Evolutionary conservation across 2,113 vertebrate species (phyloP), one percentile per base, ranked within the genome.

Genomic region (Microtus montanus): DNA sequence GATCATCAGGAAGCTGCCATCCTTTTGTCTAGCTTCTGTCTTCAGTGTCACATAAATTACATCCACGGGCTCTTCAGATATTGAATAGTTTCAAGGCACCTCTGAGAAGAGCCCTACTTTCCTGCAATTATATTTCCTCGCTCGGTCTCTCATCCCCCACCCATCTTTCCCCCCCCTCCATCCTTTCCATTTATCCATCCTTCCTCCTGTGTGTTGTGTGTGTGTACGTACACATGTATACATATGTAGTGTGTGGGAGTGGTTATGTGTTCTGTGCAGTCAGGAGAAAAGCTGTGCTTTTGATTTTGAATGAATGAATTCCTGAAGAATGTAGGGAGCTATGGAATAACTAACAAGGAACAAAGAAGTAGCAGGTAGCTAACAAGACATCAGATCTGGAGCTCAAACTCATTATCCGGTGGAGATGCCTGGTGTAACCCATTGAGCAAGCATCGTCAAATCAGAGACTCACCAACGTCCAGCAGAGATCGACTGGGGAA

Each of bases 41-140:
- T 87, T 88, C 87, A 71, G 66, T 95, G 91, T 88, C 95, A 75
- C 41, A 58, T 78, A 87, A 93, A 90, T 95, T 78, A 91, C 93
- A 73, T 75, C 66, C 22, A 38, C 70, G 84, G 35, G 84, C 92
- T 86, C 63, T 95, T 91, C 63, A 61, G 79, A 61, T 83, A 83
- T 15, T 83, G 79, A 41, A 77, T 84, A 90, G 87, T 97, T 97
- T 91, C 90, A 83, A 87, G 84, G 94, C 78, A 47, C 52, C 33
- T 68, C 47, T 84, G 90, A 44, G 47, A 66, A 73, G 38, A 77
- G 91, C 35, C 49, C 35, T 87, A 26, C 44, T 92, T 95, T 93
- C 82, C 80, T n/a, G 52, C 17, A 74, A 30, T 95, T 58, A 24
- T 38, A n/a, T 38, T 47, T 47, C 35, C 68, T 71, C 3, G 7